These are phyloP conservation scores for Acanthis flammea DNA, from an alignment of 2,797 vertebrate genomes.

Conservation along the genomic window DNA sequence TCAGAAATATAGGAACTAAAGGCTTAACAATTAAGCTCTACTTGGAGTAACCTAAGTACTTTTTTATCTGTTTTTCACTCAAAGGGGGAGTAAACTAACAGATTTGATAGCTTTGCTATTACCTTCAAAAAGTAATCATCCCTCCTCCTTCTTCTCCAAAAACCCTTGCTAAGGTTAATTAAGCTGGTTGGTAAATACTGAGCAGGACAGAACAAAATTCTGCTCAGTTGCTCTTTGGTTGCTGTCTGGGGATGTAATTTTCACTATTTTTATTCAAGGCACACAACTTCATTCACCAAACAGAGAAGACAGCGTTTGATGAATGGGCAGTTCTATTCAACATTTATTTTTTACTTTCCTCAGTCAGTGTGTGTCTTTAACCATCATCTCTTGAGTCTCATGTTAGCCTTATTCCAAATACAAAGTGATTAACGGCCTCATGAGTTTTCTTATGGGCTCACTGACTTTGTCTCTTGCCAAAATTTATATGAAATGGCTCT, in stretches of 20 bases:
- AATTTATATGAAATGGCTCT: neutral
- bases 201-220: neutral
- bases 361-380: neutral
- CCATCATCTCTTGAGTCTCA: neutral
- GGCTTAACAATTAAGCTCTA: neutral
- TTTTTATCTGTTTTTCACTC: neutral
- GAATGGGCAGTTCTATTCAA: neutral
- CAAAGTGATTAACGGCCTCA: neutral
- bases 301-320: neutral
- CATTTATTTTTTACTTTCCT: neutral
- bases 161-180: neutral
- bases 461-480: neutral
- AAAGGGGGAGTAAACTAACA: neutral
- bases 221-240: neutral
- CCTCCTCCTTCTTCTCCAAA: neutral
- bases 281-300: neutral
- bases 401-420: neutral
- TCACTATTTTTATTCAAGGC: neutral
- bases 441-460: neutral
- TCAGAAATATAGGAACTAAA: neutral
- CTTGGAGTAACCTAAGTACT: neutral
- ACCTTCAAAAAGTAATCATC: neutral
- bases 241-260: neutral
- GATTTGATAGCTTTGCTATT: neutral
- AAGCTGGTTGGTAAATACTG: neutral